These are phyloP conservation scores for Brachyistius frenatus DNA, from an alignment of 2,113 vertebrate genomes.

Conservation along the genomic window DNA sequence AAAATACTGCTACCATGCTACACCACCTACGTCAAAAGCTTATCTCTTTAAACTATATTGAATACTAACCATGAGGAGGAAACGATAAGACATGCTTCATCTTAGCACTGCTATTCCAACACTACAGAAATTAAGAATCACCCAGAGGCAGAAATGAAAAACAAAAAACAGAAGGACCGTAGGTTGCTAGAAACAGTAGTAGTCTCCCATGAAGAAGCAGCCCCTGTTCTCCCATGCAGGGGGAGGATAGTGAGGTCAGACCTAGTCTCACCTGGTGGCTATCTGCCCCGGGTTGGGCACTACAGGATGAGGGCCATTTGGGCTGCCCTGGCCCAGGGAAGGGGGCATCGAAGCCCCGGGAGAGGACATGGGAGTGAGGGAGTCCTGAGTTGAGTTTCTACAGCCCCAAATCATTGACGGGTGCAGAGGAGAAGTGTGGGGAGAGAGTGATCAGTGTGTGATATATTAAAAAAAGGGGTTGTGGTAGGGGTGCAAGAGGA, in stretches of 20 bases:
- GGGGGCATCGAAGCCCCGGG: constrained; percentile 88
- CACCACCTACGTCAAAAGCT: constrained; percentile 40
- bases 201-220: constrained; percentile 64
- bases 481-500: constrained; percentile 25
- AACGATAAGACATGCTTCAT: constrained; percentile 56
- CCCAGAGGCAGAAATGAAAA: constrained; percentile 14
- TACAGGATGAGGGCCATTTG: constrained; percentile 80
- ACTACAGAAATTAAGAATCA: constrained; percentile 29
- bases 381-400: constrained; percentile 93
- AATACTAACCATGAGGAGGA: constrained; percentile 1
- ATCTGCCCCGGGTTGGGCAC: constrained; percentile 89
- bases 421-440: constrained; percentile 64
- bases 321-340: constrained; percentile 87
- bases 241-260: constrained; percentile 41
- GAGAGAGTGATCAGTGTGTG: constrained; percentile 58
- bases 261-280: constrained; percentile 89
- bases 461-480: constrained; percentile 30
- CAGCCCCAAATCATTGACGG: constrained; percentile 65
- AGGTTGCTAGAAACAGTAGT: constrained; percentile 40
- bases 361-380: constrained; percentile 88
- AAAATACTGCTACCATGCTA: constrained; percentile 44
- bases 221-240: constrained; percentile 59
- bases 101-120: constrained; percentile 6
- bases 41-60: constrained; percentile 3
- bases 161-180: constrained; percentile 19